Conservation (phyloP, 2,888 invertebrate species). For the Hesperia comma region DNA sequence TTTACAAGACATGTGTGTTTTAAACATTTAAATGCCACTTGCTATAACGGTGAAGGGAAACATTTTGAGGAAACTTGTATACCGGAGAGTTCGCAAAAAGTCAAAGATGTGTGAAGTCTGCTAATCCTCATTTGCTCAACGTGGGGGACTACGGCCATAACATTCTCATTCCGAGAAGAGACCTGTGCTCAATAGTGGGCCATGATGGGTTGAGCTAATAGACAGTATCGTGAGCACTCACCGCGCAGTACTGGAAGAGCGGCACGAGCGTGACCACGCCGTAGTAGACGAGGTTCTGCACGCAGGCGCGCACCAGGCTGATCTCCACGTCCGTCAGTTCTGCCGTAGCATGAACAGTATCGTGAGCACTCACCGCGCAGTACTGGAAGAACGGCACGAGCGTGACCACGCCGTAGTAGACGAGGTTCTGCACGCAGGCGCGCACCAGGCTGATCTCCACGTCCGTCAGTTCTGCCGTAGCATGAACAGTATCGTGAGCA, state of each 20-base stretch:
- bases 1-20: no score
- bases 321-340: constrained; percentile 91
- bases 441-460: constrained; percentile 92
- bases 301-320: constrained; percentile 91
- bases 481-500: not conserved
- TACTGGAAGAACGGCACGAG: constrained; percentile 92
- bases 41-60: no score
- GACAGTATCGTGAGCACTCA: constrained; percentile 49
- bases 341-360: no score
- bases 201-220: no score
- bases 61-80: no score
- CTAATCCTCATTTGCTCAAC: no score
- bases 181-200: no score
- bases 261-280: constrained; percentile 90
- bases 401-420: constrained; percentile 89
- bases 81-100: no score
- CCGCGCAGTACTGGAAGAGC: constrained; percentile 92
- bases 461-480: constrained; percentile 90
- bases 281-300: constrained; percentile 91
- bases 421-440: constrained; percentile 91
- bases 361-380: constrained; percentile 82
- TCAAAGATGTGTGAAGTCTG: no score
- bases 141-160: no score
- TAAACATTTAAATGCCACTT: no score
- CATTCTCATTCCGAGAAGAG: no score